phyloP scores from a whole-genome alignment of 1,140 invertebrate species.

The Hyphantria cunea region DNA sequence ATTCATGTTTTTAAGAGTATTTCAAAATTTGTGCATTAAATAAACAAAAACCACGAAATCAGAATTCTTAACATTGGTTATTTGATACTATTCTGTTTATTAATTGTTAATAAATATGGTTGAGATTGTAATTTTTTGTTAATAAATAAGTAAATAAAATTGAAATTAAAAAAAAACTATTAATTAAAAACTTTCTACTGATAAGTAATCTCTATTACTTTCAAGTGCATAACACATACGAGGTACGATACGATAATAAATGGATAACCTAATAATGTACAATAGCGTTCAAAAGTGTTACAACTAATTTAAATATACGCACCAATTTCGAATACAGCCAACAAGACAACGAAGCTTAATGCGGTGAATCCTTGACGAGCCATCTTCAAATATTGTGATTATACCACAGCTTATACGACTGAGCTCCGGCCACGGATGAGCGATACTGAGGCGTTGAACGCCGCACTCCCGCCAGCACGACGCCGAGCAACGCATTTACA shows the following conservation, averaged over 20 bases:
- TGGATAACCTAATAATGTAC: conserved; percentile 1
- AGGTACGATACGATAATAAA: background rate
- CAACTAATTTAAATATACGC: conserved; percentile 37
- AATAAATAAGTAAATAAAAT: too few species aligned
- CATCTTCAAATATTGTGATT: conserved; percentile 46
- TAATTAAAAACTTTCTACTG: background rate
- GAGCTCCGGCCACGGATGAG: conserved; percentile 44
- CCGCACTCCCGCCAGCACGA: conserved; percentile 52
- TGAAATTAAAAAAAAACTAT: background rate
- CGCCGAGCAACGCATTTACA: conserved; percentile 67
- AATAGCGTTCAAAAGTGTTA: conserved; percentile 24
- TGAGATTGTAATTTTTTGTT: too few species aligned
- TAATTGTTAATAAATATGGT: too few species aligned
- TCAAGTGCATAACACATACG: background rate
- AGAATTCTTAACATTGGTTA: too few species aligned
- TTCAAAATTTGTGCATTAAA: too few species aligned
- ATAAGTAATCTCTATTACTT: conserved; percentile 17
- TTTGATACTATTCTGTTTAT: too few species aligned
- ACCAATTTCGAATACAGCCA: conserved; percentile 67
- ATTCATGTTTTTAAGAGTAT: too few species aligned
- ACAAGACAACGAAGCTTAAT: conserved; percentile 53
- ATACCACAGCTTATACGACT: conserved; percentile 40
- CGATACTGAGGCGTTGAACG: conserved; percentile 52
- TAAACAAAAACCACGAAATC: too few species aligned
- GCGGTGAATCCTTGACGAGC: conserved; percentile 53